Conservation (phyloP, 2,113 vertebrate species). For the Dicerorhinus sumatrensis region DNA sequence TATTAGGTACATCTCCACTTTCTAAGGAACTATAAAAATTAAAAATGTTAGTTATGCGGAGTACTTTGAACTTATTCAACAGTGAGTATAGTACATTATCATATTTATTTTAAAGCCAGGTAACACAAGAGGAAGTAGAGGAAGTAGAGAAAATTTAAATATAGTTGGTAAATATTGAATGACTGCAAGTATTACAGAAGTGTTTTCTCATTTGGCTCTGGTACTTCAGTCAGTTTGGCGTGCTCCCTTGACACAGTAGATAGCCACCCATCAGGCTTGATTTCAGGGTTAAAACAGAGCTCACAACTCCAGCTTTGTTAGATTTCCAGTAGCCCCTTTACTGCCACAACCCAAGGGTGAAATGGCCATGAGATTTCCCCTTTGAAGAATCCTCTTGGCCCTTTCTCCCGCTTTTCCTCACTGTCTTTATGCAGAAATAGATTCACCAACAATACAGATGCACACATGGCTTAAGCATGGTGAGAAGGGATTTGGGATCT, state of each 20-base stretch:
- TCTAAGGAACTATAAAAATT: not conserved
- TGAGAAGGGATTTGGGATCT: not conserved
- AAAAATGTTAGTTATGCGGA: not conserved
- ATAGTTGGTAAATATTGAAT: not conserved
- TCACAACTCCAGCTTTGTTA: not conserved
- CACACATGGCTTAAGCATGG: not conserved
- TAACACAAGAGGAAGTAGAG: not conserved
- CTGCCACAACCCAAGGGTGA: not conserved
- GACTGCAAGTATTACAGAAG: not conserved
- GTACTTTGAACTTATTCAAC: constrained; percentile 4
- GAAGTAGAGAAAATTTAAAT: not conserved
- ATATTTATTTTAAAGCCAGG: constrained; percentile 27
- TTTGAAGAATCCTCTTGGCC: not conserved
- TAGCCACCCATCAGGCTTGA: not conserved
- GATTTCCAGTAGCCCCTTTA: not conserved
- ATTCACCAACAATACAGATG: not conserved
- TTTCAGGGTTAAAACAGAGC: not conserved
- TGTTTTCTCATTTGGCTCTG: not conserved
- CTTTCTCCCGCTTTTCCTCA: not conserved
- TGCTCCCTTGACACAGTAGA: not conserved
- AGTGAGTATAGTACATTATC: not conserved
- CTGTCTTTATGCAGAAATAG: not conserved
- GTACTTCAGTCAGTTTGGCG: not conserved
- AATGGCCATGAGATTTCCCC: not conserved
- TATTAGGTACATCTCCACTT: not conserved